Percentiles rank a stretch among this genome's conserved stretches.
These are phyloP conservation scores for Drosophila bifasciata DNA, from an alignment of 1,140 invertebrate species.

Conservation along the genomic window DNA sequence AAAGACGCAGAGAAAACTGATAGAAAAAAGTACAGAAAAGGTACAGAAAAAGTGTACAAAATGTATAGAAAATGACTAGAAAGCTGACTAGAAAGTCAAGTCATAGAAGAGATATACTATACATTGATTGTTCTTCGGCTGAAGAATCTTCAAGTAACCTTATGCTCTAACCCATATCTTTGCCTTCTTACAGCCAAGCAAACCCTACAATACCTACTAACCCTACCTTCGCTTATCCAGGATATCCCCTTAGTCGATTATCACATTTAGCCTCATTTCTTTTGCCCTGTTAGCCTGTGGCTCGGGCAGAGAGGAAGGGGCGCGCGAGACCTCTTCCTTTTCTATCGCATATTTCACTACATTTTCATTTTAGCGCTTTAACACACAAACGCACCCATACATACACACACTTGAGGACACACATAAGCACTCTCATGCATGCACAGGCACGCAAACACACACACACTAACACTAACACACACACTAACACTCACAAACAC, in stretches of 20 bases:
- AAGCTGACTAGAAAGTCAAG: no score
- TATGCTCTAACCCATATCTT: no score
- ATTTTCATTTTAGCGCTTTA: conserved; percentile 74
- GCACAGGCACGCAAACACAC: conserved; percentile 18
- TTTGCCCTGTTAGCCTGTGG: neutral
- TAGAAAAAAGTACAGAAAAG: no score
- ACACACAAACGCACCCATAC: conserved; percentile 31
- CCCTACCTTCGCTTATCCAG: neutral
- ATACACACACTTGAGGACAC: conserved; percentile 10
- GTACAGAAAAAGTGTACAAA: no score
- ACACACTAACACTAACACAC: conserved; percentile 1
- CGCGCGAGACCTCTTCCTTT: conserved; percentile 16
- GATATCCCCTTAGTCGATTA: neutral
- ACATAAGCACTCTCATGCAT: conserved; percentile 31
- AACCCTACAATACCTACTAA: no score
- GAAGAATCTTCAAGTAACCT: no score
- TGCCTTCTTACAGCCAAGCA: no score
- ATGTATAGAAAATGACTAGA: no score
- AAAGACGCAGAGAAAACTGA: no score
- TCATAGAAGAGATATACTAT: no score
- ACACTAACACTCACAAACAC: conserved; percentile 21
- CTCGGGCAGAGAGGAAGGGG: no score
- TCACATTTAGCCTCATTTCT: neutral
- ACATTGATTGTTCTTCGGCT: no score
- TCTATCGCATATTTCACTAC: conserved; percentile 71